These are phyloP conservation scores for Oncorhynchus masou DNA, from an alignment of 2,113 vertebrate genomes.

Conservation along the genomic window DNA sequence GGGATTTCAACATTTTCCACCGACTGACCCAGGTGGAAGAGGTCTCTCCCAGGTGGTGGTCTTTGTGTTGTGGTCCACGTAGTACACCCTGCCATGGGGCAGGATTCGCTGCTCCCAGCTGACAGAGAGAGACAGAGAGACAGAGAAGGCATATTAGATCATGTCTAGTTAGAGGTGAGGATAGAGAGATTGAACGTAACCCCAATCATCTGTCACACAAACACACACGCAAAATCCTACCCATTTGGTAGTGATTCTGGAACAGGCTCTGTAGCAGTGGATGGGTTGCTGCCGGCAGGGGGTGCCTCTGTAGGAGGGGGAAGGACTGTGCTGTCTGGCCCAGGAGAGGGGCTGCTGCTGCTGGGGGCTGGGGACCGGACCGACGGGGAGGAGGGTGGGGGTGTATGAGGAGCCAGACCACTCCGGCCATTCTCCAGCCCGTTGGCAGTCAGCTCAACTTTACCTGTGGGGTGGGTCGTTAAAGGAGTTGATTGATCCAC, in stretches of 20 bases:
- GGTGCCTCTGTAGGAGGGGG: not conserved
- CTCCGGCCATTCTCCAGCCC: slow-evolving; percentile 63
- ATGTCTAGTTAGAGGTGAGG: not conserved
- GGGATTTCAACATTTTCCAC: too few relatives aligned
- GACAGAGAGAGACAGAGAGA: not conserved
- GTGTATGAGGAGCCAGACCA: slow-evolving; percentile 42
- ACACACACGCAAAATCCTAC: slow-evolving; percentile 64
- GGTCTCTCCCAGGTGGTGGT: slow-evolving; percentile 98
- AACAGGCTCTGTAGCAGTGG: slow-evolving; percentile 49
- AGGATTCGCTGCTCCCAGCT: slow-evolving; percentile 97
- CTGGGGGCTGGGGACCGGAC: slow-evolving; percentile 35
- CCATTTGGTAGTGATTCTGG: slow-evolving; percentile 84
- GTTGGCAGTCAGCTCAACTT: slow-evolving; percentile 69
- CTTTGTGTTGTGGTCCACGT: slow-evolving; percentile 98
- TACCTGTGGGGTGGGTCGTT: slow-evolving; percentile 66
- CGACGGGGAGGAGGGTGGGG: slow-evolving; percentile 53
- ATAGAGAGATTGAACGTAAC: not conserved
- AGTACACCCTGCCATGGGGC: slow-evolving; percentile 93
- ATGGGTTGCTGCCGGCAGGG: slow-evolving; percentile 11
- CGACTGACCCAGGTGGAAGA: slow-evolving; percentile 88
- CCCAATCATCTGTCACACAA: not conserved
- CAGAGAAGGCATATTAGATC: too few relatives aligned
- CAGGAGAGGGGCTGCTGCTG: slow-evolving; percentile 38
- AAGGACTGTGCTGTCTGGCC: slow-evolving; percentile 40
- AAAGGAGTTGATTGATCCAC: not conserved